These are phyloP conservation scores for Eupithecia vulgata DNA, from an alignment of 2,888 invertebrate genomes.

Conservation along the genomic window DNA sequence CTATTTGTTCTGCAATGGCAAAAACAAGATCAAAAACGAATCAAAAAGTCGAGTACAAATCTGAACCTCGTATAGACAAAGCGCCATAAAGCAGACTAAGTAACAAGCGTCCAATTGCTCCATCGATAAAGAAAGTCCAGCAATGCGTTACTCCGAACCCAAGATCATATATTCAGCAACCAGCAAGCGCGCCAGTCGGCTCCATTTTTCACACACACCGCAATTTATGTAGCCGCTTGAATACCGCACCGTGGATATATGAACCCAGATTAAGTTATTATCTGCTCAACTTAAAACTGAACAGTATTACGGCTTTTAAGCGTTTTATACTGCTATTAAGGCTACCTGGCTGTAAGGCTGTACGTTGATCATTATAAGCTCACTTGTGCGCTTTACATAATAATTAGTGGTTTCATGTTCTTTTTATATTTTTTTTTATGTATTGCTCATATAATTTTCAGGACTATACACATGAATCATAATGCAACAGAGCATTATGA, in stretches of 20 bases:
- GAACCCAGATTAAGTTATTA: slow-evolving; percentile 70
- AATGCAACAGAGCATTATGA: neutral
- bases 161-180: slow-evolving; percentile 59
- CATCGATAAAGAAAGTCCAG: slow-evolving; percentile 36
- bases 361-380: slow-evolving; percentile 29
- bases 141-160: slow-evolving; percentile 53
- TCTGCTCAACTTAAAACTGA: slow-evolving; percentile 56
- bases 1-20: neutral
- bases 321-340: slow-evolving; percentile 40
- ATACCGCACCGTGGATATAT: slow-evolving; percentile 60
- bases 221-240: slow-evolving; percentile 68
- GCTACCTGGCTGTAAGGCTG: slow-evolving; percentile 15
- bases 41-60: neutral
- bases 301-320: slow-evolving; percentile 47
- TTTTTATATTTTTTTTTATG: neutral
- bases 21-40: neutral
- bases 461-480: neutral
- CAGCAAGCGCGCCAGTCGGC: slow-evolving; percentile 46
- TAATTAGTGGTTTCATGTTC: slow-evolving; percentile 1
- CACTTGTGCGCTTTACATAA: slow-evolving; percentile 14
- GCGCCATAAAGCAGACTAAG: slow-evolving; percentile 24
- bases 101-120: slow-evolving; percentile 30
- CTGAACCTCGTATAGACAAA: slow-evolving; percentile 13
- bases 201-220: slow-evolving; percentile 68
- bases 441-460: neutral